Conservation (phyloP, 2,797 vertebrate species). For the Nyctalus aviator region DNA sequence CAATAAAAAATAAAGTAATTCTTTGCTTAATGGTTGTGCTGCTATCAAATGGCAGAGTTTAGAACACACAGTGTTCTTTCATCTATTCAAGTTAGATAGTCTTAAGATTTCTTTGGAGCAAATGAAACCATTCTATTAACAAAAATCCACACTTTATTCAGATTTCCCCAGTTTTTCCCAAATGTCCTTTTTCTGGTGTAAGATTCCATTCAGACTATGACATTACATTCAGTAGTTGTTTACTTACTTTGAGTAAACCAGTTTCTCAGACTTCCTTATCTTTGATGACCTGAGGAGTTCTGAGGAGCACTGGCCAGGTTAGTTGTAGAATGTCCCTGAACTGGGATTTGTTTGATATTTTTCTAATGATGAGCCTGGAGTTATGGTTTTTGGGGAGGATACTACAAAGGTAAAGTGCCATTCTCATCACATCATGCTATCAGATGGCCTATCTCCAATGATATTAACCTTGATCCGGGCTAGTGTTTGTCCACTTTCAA, state of each 20-base stretch:
- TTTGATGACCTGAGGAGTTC: neutral
- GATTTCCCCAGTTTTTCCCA: constrained; percentile 2
- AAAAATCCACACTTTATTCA: neutral
- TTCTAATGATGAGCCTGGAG: neutral
- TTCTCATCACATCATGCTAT: neutral
- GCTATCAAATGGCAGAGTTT: neutral
- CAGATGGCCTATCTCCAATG: neutral
- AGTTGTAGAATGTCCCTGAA: neutral
- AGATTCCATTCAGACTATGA: neutral
- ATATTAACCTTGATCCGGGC: neutral
- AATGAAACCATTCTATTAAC: neutral
- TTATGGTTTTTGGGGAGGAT: neutral
- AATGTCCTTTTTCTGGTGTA: neutral
- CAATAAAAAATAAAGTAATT: neutral
- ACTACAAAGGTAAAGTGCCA: neutral
- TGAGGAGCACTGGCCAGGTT: neutral
- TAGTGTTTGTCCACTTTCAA: neutral
- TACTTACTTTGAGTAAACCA: no score
- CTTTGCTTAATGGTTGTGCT: constrained; percentile 24
- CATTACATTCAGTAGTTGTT: neutral
- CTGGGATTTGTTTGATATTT: neutral
- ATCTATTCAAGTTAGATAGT: constrained; percentile 11
- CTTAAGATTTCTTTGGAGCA: neutral
- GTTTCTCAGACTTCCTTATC: constrained; percentile 10
- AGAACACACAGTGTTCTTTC: neutral